Percentiles rank a stretch among this genome's conserved stretches.
Evolutionary conservation across 2,113 vertebrate genomes (phyloP).

Genomic region (Stigmatopora nigra): DNA sequence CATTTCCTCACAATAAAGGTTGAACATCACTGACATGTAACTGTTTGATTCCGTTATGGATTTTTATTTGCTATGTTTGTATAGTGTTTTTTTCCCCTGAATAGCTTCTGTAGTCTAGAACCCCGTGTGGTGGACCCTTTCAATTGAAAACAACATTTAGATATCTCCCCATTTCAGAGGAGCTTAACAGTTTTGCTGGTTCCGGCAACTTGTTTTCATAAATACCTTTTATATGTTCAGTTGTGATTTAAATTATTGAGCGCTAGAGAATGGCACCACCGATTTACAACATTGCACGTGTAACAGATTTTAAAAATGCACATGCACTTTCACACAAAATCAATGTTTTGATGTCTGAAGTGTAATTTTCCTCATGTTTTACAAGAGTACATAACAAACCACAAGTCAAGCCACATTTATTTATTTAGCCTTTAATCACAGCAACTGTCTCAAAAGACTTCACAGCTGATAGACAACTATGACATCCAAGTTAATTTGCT

Average conservation of each 20-base stretch:
- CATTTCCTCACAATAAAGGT: conserved; percentile 31
- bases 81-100: background rate
- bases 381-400: no score
- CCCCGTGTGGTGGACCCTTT: background rate
- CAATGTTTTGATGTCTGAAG: no score
- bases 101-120: background rate
- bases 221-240: background rate
- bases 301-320: no score
- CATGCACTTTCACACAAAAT: no score
- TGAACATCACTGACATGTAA: conserved; percentile 21
- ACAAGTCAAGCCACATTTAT: no score
- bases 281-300: background rate
- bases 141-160: background rate
- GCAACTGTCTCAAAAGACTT: no score
- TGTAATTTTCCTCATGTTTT: no score
- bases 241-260: background rate
- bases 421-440: no score
- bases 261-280: background rate
- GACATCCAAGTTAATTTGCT: background rate
- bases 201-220: background rate
- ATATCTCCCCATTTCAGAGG: background rate
- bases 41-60: conserved; percentile 12
- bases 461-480: no score
- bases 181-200: background rate
- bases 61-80: conserved; percentile 16